Percentiles rank a stretch among this genome's conserved stretches.
These are phyloP conservation scores for Ciconia stormi DNA, from an alignment of 2,113 vertebrate genomes.

Conservation along the genomic window DNA sequence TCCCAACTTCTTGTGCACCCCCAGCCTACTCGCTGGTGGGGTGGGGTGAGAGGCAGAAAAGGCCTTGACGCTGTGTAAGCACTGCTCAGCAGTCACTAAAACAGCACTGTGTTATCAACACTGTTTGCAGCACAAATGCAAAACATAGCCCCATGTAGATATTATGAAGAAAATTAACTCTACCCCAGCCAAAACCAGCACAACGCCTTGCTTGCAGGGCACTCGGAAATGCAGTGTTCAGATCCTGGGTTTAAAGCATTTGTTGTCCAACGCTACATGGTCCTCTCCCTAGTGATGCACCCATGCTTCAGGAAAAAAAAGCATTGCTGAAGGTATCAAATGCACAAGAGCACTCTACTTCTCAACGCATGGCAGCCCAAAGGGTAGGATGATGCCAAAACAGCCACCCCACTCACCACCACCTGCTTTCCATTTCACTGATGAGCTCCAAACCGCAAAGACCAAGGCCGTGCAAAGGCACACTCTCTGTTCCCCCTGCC, in stretches of 20 bases:
- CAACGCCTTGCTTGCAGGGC: background rate
- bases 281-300: background rate
- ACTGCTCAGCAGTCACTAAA: too few species aligned
- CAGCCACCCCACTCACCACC: background rate
- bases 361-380: background rate
- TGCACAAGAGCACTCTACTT: background rate
- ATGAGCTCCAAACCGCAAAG: background rate
- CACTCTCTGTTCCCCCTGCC: rapidly evolving
- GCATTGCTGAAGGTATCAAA: background rate
- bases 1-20: too few species aligned
- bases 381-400: rapidly evolving
- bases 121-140: too few species aligned
- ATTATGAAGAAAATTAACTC: too few species aligned
- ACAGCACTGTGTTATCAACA: too few species aligned
- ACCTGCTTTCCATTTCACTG: background rate
- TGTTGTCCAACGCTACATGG: rapidly evolving
- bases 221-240: rapidly evolving
- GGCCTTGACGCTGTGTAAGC: too few species aligned
- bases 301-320: background rate
- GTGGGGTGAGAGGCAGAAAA: too few species aligned
- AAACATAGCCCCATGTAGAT: too few species aligned
- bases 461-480: background rate
- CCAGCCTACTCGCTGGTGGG: too few species aligned
- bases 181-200: too few species aligned
- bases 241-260: background rate